These are phyloP conservation scores for Hartigia nigra DNA, from an alignment of 2,888 invertebrate genomes.

Conservation along the genomic window DNA sequence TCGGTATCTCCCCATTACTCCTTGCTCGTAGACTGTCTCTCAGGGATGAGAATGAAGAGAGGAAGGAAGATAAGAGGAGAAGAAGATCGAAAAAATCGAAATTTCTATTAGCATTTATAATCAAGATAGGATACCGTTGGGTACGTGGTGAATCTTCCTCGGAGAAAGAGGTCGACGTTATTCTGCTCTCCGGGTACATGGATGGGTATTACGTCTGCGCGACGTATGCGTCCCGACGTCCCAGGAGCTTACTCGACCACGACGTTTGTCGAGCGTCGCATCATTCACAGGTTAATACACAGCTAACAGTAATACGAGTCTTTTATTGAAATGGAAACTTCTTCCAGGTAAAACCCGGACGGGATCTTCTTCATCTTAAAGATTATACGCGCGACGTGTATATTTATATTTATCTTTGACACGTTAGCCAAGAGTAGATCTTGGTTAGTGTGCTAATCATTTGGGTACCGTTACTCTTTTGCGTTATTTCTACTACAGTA, in stretches of 20 bases:
- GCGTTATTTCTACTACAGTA: conserved; percentile 17
- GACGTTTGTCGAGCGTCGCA: not conserved
- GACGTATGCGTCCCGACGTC: conserved; percentile 39
- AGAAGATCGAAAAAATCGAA: no score
- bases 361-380: not conserved
- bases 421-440: conserved; percentile 22
- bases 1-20: not conserved
- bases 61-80: not conserved
- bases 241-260: conserved; percentile 5
- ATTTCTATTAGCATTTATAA: not conserved
- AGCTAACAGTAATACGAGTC: not conserved
- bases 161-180: not conserved
- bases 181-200: conserved; percentile 60
- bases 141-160: not conserved
- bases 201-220: conserved; percentile 60
- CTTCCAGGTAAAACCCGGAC: not conserved
- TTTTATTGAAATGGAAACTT: not conserved
- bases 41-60: not conserved
- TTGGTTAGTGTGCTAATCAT: conserved; percentile 51
- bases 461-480: conserved; percentile 34
- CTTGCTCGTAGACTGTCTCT: not conserved
- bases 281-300: not conserved
- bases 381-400: not conserved
- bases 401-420: not conserved
- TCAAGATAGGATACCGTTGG: not conserved